Base-by-base conservation (phyloP, 2,113 vertebrate species). In the Amphiprion ocellaris region DNA sequence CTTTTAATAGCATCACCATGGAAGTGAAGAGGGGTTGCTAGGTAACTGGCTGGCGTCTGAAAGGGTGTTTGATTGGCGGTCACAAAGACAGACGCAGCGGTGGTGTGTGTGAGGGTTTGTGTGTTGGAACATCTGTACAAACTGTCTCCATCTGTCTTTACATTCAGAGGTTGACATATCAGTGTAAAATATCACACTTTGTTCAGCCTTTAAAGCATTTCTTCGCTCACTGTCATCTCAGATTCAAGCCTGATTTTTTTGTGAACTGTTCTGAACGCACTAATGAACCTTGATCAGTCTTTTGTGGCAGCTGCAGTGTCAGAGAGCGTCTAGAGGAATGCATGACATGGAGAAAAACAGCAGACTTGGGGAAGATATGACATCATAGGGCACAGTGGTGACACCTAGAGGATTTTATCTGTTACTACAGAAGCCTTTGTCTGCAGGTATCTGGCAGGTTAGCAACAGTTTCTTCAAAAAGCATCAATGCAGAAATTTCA, bases 1-100 rank as follows among this genome's bases (percentile, higher is more conserved):
- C 92, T 91, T 95, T 94, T 92, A 91, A 93, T 93, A 94, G 93
- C 93, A 90, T 93, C 85, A 63, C 94, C 90, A 91, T 89, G 89
- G 92, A 91, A 93, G 89, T 90, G 90, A 90, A 78, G 83, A 78
- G 82, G 64, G 81, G 94, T 95, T 94, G 93, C 94, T 94, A 93
- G 89, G 94, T 71, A 94, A 95, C 91, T 89, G 88, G 87, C 90
- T 87, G 88, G 94, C 93, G 89, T 95, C 95, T 92, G 85, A 82
- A 87, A 85, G 49, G 79, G 77, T 84, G 79, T 89, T 87, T 90
- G 88, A 93, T 92, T 87, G 90, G 89, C 70, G 75, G 69, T 78
- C 88, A 83, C 69, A 79, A 67, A 60, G 80, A 84, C 88, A 90
- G 79, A 86, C 79, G 66, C 65, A 90, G 81, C 81, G 65, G 46